These are phyloP conservation scores for Athrips mouffetella DNA, from an alignment of 2,888 invertebrate species.

Conservation along the genomic window DNA sequence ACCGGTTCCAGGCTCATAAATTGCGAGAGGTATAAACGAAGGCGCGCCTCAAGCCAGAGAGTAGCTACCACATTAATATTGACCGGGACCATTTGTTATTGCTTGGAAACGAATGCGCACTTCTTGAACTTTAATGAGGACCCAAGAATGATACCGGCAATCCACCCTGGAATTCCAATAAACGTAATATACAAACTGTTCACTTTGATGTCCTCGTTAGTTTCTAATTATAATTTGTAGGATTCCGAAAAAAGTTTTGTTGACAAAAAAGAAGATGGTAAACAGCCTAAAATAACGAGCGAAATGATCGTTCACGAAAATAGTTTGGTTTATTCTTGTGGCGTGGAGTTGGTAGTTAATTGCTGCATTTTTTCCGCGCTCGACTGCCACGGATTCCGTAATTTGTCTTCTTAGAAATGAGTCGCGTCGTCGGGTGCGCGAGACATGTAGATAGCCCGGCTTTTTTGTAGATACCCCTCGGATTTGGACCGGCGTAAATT, in stretches of 20 bases:
- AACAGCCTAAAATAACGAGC: constrained; percentile 64
- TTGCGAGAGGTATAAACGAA: constrained; percentile 54
- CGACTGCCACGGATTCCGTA: constrained; percentile 68
- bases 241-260: constrained; percentile 36
- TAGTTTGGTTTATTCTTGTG: constrained; percentile 63
- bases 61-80: constrained; percentile 57
- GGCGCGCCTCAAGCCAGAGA: constrained; percentile 48
- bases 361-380: constrained; percentile 72
- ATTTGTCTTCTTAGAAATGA: constrained; percentile 78
- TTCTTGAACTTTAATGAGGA: constrained; percentile 42
- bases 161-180: constrained; percentile 1
- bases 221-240: constrained; percentile 45
- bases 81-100: constrained; percentile 58
- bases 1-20: constrained; percentile 59
- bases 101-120: constrained; percentile 39
- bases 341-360: constrained; percentile 62
- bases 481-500: constrained; percentile 71
- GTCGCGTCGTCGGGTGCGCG: constrained; percentile 75
- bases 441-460: constrained; percentile 66
- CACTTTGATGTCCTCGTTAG: constrained; percentile 45
- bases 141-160: constrained; percentile 27
- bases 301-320: constrained; percentile 63
- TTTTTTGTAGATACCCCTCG: constrained; percentile 59
- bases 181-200: constrained; percentile 28
- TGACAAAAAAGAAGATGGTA: constrained; percentile 56